These are phyloP conservation scores for Phrynocephalus guinanensis DNA, from an alignment of 2,797 vertebrate genomes.

Conservation along the genomic window DNA sequence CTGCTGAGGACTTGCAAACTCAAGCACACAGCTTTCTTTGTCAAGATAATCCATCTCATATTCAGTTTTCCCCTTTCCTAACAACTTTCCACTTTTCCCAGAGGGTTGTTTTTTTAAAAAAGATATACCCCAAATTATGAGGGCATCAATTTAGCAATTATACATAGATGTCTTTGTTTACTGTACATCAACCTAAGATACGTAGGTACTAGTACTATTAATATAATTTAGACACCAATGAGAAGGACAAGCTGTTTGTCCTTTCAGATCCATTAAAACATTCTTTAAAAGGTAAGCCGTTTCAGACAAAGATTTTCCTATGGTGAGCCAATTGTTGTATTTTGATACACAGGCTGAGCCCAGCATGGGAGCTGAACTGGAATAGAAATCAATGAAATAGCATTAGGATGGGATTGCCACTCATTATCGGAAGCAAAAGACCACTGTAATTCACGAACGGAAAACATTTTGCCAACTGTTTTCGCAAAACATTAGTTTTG, in stretches of 20 bases:
- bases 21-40: too few relatives aligned
- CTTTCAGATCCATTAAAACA: constrained; percentile 3
- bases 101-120: too few relatives aligned
- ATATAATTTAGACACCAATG: neutral
- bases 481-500: constrained; percentile 72
- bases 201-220: neutral
- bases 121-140: too few relatives aligned
- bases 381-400: constrained; percentile 77
- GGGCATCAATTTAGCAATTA: too few relatives aligned
- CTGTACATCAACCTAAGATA: neutral
- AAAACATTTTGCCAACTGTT: constrained; percentile 71
- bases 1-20: too few relatives aligned
- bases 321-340: constrained; percentile 56
- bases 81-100: too few relatives aligned
- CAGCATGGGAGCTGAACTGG: constrained; percentile 74
- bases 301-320: constrained; percentile 37
- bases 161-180: neutral
- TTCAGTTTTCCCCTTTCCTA: too few relatives aligned
- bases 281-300: neutral
- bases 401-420: constrained; percentile 76
- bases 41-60: too few relatives aligned
- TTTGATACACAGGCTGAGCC: constrained; percentile 68
- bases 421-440: constrained; percentile 75
- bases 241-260: neutral
- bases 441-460: constrained; percentile 74